Evolutionary conservation across 2,888 invertebrate genomes (phyloP), one percentile per base, ranked within the genome.

Genomic region (Caenorhabditis angaria): DNA sequence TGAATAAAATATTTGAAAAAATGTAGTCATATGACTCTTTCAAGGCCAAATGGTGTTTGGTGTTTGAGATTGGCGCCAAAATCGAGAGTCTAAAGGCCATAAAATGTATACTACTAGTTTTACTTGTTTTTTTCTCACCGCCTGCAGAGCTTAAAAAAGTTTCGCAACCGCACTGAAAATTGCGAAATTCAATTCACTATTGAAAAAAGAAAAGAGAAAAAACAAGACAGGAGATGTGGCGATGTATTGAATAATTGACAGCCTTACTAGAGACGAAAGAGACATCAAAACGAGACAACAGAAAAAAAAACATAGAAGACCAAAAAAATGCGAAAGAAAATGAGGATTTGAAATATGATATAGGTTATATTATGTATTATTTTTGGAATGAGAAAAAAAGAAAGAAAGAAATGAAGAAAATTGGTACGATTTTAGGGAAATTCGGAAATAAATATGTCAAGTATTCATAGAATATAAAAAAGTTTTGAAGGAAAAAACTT

Each of bases 271-370:
- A 58, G 57, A 55, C 57, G 51, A 27, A 41, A 28, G 48, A 62
- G 53, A 51, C 22, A 50, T 54, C 29, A 66, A 58, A 64, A 56
- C 24, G 27, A 28, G 57, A 8, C 48, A 68, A 66, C 47, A 14
- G 62, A 56, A 55, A 64, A 65, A 47, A 58, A 66, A 63, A 50
- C 54, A 63, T 25, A 65, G 48, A 54, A 27, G 51, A 60, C n/a
- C n/a, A n/a, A n/a, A n/a, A n/a, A n/a, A n/a, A n/a, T n/a, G n/a
- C n/a, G n/a, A 14, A 59, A 32, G 25, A 25, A 20, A 48, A 51
- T 2, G 5, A 56, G 51, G 27, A 62, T 22, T 48, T 59, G 56
- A 53, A 61, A 60, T 60, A 50, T 61, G 68, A 58, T 53, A 50
- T 55, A 41, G 48, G 29, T 51, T 24, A 35, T 29, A 28, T 25